Percentiles rank a stretch among this genome's conserved stretches.
phyloP scores from a whole-genome alignment of 2,797 vertebrate genomes.

The Spizella passerina region DNA sequence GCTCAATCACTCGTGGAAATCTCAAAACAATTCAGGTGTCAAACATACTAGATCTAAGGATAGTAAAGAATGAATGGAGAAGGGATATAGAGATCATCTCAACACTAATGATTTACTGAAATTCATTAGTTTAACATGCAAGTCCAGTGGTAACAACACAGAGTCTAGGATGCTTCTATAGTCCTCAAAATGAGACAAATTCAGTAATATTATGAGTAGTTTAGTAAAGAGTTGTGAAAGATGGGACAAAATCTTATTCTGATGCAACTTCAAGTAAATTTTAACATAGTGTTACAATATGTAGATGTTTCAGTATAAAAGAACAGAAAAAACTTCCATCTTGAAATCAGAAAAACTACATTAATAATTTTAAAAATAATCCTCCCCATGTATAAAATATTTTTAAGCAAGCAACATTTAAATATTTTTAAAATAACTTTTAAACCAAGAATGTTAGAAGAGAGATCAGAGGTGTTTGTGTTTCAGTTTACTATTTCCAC shows the following conservation, averaged over 20 bases:
- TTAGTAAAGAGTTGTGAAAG: constrained; percentile 23
- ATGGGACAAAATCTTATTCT: constrained; percentile 57
- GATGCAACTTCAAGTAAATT: constrained; percentile 49
- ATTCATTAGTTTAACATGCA: background rate
- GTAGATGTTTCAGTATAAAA: background rate
- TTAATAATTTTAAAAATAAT: background rate
- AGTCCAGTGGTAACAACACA: background rate
- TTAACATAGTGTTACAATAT: background rate
- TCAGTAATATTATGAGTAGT: background rate
- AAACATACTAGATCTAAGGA: background rate
- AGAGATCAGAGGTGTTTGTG: background rate
- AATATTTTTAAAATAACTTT: background rate
- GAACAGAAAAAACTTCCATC: background rate
- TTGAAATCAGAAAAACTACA: background rate
- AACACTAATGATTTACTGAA: background rate
- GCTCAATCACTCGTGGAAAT: background rate
- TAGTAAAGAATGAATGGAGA: background rate
- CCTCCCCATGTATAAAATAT: background rate
- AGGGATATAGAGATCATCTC: background rate
- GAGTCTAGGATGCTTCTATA: constrained; percentile 21
- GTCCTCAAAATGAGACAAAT: constrained; percentile 11
- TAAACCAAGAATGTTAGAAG: background rate
- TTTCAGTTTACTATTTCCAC: background rate
- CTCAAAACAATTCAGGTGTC: background rate
- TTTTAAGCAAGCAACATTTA: background rate